Base-by-base conservation (phyloP, 2,113 vertebrate species). In the Girardinichthys multiradiatus region DNA sequence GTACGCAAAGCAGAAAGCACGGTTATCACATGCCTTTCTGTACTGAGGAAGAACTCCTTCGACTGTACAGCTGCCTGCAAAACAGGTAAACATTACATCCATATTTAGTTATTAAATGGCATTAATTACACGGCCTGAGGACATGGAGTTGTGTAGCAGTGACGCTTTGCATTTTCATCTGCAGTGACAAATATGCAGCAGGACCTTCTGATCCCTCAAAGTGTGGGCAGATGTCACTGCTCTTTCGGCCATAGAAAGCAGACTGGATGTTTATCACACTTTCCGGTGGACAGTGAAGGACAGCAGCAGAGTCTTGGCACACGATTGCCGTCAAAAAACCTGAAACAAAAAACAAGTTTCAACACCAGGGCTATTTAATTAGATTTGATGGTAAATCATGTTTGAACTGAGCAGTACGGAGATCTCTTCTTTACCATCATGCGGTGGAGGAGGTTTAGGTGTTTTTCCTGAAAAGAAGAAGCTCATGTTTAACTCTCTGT, bases 201-300 rank as follows among this genome's bases (percentile, higher is more conserved):
- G 77, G 80, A 70, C 89, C 81, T 60, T 21, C 65, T 12, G 87
- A 63, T 30, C 74, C 91, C 0, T 39, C 82, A 15, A 70, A 26
- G 30, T 85, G 77, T 1, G 93, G 90, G 77, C 94, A 95, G 88
- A 93, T 88, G 27, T 84, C 84, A 1, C 39, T 68, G 5, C 45
- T 90, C 12, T 81, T 82, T 2, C 94, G 87, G 7, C 94, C 94
- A 0, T 71, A 93, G 90, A 95, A 94, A 27, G 93, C 94, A 0
- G 94, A 93, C 84, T 93, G 91, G 72, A 95, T 88, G 86, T 93
- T 93, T 26, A 95, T 93, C 4, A 93, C 91, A 10, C 94, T 95
- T 63, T 92, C 87, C 0, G 57, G 4, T 4, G 91, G 81, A 77
- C 94, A 95, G 74, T 94, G 93, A 61, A 95, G 86, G 37, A 92